A percentile compares a stretch with the other conserved stretches of the same genome.
Conservation (phyloP, 2,797 vertebrate genomes). For the Zalophus californianus region DNA sequence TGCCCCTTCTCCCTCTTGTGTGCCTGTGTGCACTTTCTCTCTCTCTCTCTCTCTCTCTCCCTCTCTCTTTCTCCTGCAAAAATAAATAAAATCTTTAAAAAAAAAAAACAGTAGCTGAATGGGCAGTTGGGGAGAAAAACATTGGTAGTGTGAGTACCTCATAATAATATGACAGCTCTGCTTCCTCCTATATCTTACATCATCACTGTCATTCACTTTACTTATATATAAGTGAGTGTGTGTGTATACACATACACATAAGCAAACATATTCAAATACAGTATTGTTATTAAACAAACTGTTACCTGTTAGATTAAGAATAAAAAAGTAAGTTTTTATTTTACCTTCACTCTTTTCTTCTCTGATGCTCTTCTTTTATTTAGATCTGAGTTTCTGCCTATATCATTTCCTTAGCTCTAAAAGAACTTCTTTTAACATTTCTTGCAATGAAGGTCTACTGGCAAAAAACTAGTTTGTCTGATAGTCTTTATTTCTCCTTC, state of each 20-base stretch:
- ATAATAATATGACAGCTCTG: slow-evolving; percentile 14
- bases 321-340: neutral
- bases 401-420: neutral
- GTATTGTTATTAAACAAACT: slow-evolving; percentile 1
- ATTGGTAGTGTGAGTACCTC: neutral
- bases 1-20: neutral
- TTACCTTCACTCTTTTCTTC: slow-evolving; percentile 29
- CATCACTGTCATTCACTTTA: neutral
- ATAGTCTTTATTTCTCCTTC: neutral
- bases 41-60: too few relatives aligned
- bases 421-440: neutral
- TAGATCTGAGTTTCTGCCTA: neutral
- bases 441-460: neutral
- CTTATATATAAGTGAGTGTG: neutral
- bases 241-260: neutral
- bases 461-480: neutral
- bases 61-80: neutral
- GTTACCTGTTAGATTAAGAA: neutral
- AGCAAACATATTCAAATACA: neutral
- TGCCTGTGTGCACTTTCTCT: rapidly evolving
- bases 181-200: neutral
- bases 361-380: neutral
- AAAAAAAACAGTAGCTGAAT: neutral
- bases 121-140: neutral
- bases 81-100: neutral